Percentiles rank a stretch among this genome's conserved stretches.
phyloP scores from a whole-genome alignment of 2,797 vertebrate species.

The Labroides dimidiatus region DNA sequence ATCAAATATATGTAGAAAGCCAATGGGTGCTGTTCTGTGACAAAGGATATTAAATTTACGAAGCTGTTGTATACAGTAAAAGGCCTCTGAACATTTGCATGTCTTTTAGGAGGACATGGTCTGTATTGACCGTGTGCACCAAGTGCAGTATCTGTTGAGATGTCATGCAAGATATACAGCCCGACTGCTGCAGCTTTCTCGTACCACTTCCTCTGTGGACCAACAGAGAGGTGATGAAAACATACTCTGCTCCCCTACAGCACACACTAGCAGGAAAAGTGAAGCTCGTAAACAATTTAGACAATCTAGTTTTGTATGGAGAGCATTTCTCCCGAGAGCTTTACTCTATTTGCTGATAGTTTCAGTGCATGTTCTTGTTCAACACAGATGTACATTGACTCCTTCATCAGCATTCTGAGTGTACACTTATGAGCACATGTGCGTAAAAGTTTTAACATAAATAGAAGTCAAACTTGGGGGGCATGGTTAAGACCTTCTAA shows the following conservation, averaged over 20 bases:
- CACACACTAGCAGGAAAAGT: slow-evolving; percentile 39
- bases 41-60: background rate
- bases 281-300: slow-evolving; percentile 49
- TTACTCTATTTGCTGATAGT: slow-evolving; percentile 5
- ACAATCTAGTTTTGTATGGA: slow-evolving; percentile 25
- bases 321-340: slow-evolving; percentile 18
- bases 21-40: background rate
- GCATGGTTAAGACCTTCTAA: slow-evolving; percentile 8
- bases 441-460: slow-evolving; percentile 5
- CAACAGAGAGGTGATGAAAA: slow-evolving; percentile 61
- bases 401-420: too few species aligned
- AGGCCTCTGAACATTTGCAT: background rate
- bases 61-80: background rate
- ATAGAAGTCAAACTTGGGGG: background rate
- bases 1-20: background rate
- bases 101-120: slow-evolving; percentile 3
- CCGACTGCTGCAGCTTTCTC: slow-evolving; percentile 34
- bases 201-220: slow-evolving; percentile 55
- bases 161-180: slow-evolving; percentile 36
- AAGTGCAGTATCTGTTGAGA: slow-evolving; percentile 28
- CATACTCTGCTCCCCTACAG: slow-evolving; percentile 20
- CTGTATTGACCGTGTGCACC: slow-evolving; percentile 14
- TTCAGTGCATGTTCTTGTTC: slow-evolving; percentile 33
- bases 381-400: slow-evolving; percentile 32
- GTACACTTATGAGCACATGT: background rate